Evolutionary conservation across 2,888 invertebrate genomes (phyloP), one percentile per base, ranked within the genome.

Genomic region (Cheilosia scutellata): DNA sequence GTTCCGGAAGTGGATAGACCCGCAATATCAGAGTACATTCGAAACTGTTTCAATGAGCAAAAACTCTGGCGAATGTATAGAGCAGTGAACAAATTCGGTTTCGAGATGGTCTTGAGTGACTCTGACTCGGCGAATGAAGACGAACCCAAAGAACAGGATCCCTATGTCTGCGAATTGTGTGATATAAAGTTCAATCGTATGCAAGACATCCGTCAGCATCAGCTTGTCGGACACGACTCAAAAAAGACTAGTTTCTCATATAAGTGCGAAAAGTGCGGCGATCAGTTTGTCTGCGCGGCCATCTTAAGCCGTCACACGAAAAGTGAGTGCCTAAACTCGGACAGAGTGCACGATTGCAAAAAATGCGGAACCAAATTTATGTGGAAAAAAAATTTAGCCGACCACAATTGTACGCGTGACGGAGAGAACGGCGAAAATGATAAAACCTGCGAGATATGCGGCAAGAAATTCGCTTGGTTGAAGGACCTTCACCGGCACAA

Each of bases 401-500:
- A 86, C n/a, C 92, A 92, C 51, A 63, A 87, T 44, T 87, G 86
- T 9, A 27, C 68, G 2, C 51, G 47, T 2, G 68, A 65, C 42
- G 72, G 47, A 13, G 83, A 84, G 60, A 88, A 91, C 49, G 89
- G 53, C 0, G 72, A 86, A 20, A 66, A 83, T 42, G 83, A 77
- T 37, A 88, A 80, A 53, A 75, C 94, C 58, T 96, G 95, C 90
- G 93, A 94, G 37, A 94, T 94, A 5, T 96, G 96, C 89, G 94
- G 94, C 37, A 95, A 95, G 90, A 93, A 93, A 5, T 96, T 95
- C 91, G 93, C 88, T 90, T 95, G 95, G 91, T 94, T 94, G 63
- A 95, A 95, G 87, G 94, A 94, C 88, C 92, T 96, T 9, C 94
- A 94, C 0, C 94, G 95, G 65, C 96, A 96, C 90, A 93, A 94